Conservation (phyloP, 2,113 vertebrate genomes). For the Myodes glareolus region DNA sequence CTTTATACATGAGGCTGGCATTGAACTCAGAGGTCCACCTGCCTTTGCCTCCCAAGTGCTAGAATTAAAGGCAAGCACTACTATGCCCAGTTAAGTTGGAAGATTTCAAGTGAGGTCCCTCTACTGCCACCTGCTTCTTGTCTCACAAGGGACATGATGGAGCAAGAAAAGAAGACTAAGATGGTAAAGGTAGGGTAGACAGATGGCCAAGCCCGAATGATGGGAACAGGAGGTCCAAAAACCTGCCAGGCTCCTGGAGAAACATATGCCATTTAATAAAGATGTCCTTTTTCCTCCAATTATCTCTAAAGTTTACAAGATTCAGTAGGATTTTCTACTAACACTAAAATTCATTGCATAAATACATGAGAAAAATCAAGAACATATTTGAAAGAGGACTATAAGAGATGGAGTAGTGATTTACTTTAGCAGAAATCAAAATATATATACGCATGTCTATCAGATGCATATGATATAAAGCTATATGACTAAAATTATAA, state of each 20-base stretch:
- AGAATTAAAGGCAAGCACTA: background rate
- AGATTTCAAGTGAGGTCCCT: background rate
- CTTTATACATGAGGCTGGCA: background rate
- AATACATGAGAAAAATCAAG: slow-evolving; percentile 5
- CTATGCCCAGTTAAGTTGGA: background rate
- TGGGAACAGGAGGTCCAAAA: background rate
- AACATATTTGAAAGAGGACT: slow-evolving; percentile 30
- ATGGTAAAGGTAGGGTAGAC: too few species aligned
- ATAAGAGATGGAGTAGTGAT: background rate
- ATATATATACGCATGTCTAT: background rate
- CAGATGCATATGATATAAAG: background rate
- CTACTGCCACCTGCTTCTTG: background rate
- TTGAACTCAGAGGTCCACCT: background rate
- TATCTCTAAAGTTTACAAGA: background rate
- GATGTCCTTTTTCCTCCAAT: background rate
- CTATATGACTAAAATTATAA: background rate
- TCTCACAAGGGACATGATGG: background rate
- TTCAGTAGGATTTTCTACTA: background rate
- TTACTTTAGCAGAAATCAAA: slow-evolving; percentile 34
- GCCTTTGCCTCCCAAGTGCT: background rate
- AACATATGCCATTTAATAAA: background rate
- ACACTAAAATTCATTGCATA: background rate
- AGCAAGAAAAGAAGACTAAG: background rate
- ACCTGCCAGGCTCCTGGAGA: background rate
- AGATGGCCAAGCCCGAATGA: background rate